Conservation (phyloP, 92 coral and sea anemone species). For the Palythoa grandiflora region DNA sequence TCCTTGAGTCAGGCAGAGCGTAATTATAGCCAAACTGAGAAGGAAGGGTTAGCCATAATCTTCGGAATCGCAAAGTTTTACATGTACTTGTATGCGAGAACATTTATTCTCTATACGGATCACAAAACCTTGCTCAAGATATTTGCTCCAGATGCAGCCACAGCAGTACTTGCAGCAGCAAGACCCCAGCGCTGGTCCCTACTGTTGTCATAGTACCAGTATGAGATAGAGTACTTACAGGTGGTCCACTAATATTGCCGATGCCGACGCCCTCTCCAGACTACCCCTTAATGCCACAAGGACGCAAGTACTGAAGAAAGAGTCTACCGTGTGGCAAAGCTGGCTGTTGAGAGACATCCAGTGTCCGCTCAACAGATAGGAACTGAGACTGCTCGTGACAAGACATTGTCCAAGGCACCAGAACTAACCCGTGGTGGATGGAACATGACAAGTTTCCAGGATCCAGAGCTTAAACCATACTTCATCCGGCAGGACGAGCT, state of each 20-base stretch:
- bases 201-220: conserved; percentile 12
- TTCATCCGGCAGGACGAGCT: not conserved
- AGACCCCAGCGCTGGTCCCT: conserved; percentile 30
- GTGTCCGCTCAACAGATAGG: conserved; percentile 18
- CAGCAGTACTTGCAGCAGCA: too few relatives aligned
- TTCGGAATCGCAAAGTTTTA: too few relatives aligned
- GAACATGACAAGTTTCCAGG: not conserved
- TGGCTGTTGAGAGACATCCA: conserved; percentile 1
- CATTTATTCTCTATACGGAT: too few relatives aligned
- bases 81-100: too few relatives aligned
- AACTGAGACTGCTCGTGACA: not conserved
- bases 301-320: conserved; percentile 30
- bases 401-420: conserved; percentile 4
- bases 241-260: conserved; percentile 20
- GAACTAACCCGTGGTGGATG: not conserved
- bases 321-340: conserved; percentile 13
- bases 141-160: too few relatives aligned
- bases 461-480: conserved; percentile 23
- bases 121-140: too few relatives aligned
- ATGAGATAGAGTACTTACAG: conserved; percentile 8
- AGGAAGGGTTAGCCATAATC: too few relatives aligned
- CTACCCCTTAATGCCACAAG: not conserved
- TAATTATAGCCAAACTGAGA: too few relatives aligned
- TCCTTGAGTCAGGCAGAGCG: too few relatives aligned
- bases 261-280: conserved; percentile 45